Evolutionary conservation across 2,797 vertebrate species (phyloP), one percentile per base, ranked within the genome.

Genomic region (Neosalanx taihuensis): DNA sequence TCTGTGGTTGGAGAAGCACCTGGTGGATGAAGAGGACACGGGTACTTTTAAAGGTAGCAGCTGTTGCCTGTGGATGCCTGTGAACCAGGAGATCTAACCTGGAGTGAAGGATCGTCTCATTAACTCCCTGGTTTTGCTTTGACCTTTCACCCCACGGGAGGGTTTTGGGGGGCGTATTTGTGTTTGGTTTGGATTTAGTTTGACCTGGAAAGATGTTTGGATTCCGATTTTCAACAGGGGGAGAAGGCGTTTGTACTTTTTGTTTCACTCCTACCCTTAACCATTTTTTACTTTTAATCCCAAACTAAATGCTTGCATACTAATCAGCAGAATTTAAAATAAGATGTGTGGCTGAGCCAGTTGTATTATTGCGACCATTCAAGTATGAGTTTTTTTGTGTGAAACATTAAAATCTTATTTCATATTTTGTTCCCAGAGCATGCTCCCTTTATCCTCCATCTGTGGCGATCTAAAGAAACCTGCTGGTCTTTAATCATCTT

Each of bases 21-120:
- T 97, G 57, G 91, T 91, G 89, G 86, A 95, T 58, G 94, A 97
- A 95, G 95, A 97, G 89, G 95, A 95, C 91, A 87, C 89, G 86
- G 94, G 95, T 96, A 94, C 94, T 88, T 88, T 90, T 74, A 95
- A 97, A 97, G 96, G 96, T 96, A 95, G 90, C 93, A 71, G 76
- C 76, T 85, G 23, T 85, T 73, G 89, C 88, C 85, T 85, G 86
- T 83, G 81, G 89, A 86, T 90, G 84, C 53, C 73, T 87, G 86
- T 86, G 85, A 15, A 68, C 41, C 29, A 17, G 56, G 5, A 83
- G 81, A 77, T 46, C 10, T 87, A 49, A 62, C 70, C 68, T 20
- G 30, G 41, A 67, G 70, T 56, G 58, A 51, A 64, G 79, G 62
- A 79, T 63, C 4, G 79, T 83, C 77, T 79, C 35, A 53, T 51